phyloP scores from a whole-genome alignment of 2,888 invertebrate species.

The Holacanthella duospinosa region DNA sequence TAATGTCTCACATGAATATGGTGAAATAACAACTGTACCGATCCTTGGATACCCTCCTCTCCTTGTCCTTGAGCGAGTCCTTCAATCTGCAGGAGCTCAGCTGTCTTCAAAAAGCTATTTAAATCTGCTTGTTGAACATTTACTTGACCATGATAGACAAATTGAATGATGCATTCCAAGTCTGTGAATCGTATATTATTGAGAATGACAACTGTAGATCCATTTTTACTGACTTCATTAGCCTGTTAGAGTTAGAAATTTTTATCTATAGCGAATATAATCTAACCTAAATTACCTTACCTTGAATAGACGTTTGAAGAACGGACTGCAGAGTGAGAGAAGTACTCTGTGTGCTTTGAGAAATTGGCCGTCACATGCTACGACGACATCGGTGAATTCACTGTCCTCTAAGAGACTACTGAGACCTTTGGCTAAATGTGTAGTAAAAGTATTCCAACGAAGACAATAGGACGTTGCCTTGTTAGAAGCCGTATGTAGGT shows the following conservation, averaged over 20 bases:
- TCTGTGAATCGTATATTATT: slow-evolving; percentile 29
- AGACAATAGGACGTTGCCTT: slow-evolving; percentile 16
- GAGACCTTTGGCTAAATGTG: slow-evolving; percentile 18
- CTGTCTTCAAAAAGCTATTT: slow-evolving; percentile 26
- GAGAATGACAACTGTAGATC: slow-evolving; percentile 22
- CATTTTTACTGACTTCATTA: not conserved
- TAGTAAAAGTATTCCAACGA: slow-evolving; percentile 31
- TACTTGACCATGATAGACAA: slow-evolving; percentile 33
- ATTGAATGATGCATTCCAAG: slow-evolving; percentile 26
- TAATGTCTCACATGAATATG: not conserved
- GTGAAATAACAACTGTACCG: not conserved
- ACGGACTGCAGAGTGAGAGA: slow-evolving; percentile 29
- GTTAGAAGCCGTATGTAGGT: not conserved
- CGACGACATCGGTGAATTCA: slow-evolving; percentile 19
- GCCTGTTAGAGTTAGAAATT: not conserved
- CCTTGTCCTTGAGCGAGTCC: slow-evolving; percentile 18
- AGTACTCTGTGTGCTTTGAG: slow-evolving; percentile 27
- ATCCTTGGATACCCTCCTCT: not conserved
- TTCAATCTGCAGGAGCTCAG: slow-evolving; percentile 32
- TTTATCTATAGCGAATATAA: not conserved
- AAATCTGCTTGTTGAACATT: slow-evolving; percentile 28
- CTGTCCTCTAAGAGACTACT: slow-evolving; percentile 12
- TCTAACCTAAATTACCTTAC: slow-evolving; percentile 15
- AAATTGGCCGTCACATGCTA: slow-evolving; percentile 30
- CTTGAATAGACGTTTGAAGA: slow-evolving; percentile 32